These are phyloP conservation scores for Morinoia aosen DNA, from an alignment of 2,888 invertebrate species.

Conservation along the genomic window DNA sequence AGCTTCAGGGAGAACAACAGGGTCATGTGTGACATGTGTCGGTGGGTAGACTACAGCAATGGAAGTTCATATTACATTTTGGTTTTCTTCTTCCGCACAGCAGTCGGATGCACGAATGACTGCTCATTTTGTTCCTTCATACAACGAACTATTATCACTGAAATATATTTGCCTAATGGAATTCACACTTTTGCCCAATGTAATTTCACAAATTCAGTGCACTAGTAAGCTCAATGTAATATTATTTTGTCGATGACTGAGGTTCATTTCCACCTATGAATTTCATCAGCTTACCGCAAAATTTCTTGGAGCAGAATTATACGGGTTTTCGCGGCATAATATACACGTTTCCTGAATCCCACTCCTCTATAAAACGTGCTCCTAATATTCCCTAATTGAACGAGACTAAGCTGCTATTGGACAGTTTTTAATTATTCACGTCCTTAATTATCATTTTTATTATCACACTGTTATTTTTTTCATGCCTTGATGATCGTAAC, in stretches of 20 bases:
- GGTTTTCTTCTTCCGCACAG: background rate
- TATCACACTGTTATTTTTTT: too few species aligned
- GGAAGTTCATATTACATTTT: background rate
- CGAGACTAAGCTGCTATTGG: too few species aligned
- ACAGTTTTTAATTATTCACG: too few species aligned
- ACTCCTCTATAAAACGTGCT: too few species aligned
- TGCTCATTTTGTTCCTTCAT: background rate
- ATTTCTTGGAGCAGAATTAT: too few species aligned
- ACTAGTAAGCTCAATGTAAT: background rate
- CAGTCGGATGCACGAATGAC: background rate
- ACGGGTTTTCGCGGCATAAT: too few species aligned
- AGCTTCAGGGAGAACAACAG: background rate
- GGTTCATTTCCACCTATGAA: too few species aligned
- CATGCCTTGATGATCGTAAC: too few species aligned
- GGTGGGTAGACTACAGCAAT: background rate
- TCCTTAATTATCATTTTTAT: too few species aligned
- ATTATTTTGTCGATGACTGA: background rate
- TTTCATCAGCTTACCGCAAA: too few species aligned
- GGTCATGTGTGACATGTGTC: background rate
- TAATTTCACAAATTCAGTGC: background rate
- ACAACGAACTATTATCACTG: background rate
- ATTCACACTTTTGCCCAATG: background rate
- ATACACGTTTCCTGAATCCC: too few species aligned
- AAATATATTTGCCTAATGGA: background rate
- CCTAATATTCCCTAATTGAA: too few species aligned